These are phyloP conservation scores for Eubasilissa splendida DNA, from an alignment of 2,888 invertebrate species.

Conservation along the genomic window DNA sequence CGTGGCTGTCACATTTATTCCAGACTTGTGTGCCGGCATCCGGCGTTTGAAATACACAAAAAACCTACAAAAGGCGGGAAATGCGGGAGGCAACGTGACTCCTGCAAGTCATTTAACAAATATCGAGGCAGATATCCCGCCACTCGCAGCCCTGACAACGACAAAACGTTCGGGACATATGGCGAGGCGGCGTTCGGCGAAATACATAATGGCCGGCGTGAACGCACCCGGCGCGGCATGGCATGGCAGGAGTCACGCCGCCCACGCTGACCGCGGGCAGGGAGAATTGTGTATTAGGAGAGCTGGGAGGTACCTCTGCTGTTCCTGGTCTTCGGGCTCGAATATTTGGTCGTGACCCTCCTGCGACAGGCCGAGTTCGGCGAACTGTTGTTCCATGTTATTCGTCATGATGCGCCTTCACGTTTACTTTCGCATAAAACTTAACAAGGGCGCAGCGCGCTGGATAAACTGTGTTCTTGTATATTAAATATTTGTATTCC, in stretches of 20 bases:
- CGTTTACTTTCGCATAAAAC: conserved; percentile 3
- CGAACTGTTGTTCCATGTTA: conserved; percentile 77
- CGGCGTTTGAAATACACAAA: no score
- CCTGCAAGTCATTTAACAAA: no score
- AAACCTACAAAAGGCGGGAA: no score
- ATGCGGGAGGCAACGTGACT: no score
- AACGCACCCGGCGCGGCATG: neutral
- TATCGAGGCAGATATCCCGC: neutral
- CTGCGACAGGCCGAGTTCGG: conserved; percentile 77
- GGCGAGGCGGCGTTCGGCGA: neutral
- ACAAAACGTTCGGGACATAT: neutral
- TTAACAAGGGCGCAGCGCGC: conserved; percentile 12
- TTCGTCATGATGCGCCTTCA: conserved; percentile 64
- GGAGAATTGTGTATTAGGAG: neutral
- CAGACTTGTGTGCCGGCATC: no score
- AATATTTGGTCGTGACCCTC: conserved; percentile 84
- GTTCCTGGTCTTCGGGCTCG: conserved; percentile 77
- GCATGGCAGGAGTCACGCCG: conserved; percentile 2
- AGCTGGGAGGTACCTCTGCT: conserved; percentile 67
- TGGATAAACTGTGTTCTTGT: conserved; percentile 2
- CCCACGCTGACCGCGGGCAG: conserved; percentile 4
- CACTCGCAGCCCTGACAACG: neutral
- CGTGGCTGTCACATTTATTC: neutral
- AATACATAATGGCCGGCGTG: neutral
- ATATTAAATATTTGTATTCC: neutral